A percentile compares a stretch with the other conserved stretches of the same genome.
Evolutionary conservation across 2,797 vertebrate genomes (phyloP).

Genomic region (Pseudochromis fuscus): DNA sequence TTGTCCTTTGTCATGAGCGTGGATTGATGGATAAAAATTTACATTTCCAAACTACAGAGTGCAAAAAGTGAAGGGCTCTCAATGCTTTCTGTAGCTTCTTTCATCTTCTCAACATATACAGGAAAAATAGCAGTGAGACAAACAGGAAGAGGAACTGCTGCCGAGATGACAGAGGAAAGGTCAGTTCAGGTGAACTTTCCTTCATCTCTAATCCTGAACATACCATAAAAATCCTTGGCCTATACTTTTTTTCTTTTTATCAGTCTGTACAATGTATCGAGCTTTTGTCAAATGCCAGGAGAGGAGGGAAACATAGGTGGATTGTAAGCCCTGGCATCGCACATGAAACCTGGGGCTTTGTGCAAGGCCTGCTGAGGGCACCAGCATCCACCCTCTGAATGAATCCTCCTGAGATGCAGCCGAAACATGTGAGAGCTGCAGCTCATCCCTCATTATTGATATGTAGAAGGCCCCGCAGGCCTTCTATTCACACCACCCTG

Average conservation of each 20-base stretch:
- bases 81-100: background rate
- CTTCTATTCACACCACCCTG: slow-evolving; percentile 10
- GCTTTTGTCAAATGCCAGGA: slow-evolving; percentile 32
- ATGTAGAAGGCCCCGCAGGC: slow-evolving; percentile 32
- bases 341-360: slow-evolving; percentile 37
- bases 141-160: background rate
- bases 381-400: slow-evolving; percentile 27
- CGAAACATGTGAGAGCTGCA: slow-evolving; percentile 31
- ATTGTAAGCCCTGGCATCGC: slow-evolving; percentile 19
- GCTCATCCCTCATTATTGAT: slow-evolving; percentile 64
- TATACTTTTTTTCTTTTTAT: slow-evolving; percentile 7
- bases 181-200: background rate
- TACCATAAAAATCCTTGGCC: slow-evolving; percentile 8
- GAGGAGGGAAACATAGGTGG: slow-evolving; percentile 12
- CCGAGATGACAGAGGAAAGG: background rate
- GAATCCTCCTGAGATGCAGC: slow-evolving; percentile 22
- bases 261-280: background rate
- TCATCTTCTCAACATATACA: too few relatives aligned
- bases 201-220: slow-evolving; percentile 3
- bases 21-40: too few relatives aligned
- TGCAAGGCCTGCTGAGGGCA: slow-evolving; percentile 31
- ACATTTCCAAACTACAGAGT: too few relatives aligned
- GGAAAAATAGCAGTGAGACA: background rate
- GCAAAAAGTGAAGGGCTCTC: background rate
- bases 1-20: too few relatives aligned